Percentiles rank a stretch among this genome's conserved stretches.
Evolutionary conservation across 1,140 invertebrate species (phyloP).

Genomic region (Andrena cerasifolii): DNA sequence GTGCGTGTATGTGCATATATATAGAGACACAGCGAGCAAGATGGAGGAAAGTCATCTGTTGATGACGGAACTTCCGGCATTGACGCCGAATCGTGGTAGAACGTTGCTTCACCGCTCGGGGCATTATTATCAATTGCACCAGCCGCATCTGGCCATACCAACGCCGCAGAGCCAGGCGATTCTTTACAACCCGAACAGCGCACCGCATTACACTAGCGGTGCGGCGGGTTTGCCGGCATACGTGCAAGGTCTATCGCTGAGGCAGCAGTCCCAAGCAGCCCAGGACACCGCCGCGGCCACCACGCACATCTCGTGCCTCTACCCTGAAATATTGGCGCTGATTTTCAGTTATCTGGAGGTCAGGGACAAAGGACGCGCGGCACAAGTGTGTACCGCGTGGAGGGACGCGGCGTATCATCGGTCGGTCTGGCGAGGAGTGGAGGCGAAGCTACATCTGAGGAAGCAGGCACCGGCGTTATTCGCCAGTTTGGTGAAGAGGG

Average conservation of each 20-base stretch:
- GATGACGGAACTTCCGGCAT: constrained; percentile 80
- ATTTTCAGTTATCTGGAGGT: constrained; percentile 96
- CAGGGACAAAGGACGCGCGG: constrained; percentile 92
- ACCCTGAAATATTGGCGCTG: constrained; percentile 95
- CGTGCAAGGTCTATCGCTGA: constrained; percentile 54
- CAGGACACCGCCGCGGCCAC: constrained; percentile 75
- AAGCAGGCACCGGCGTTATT: constrained; percentile 92
- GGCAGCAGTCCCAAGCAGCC: constrained; percentile 52
- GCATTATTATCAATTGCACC: constrained; percentile 79
- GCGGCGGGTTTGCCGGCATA: constrained; percentile 47
- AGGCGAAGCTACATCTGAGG: constrained; percentile 94
- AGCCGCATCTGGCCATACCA: constrained; percentile 77
- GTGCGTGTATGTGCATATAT: constrained; percentile 14
- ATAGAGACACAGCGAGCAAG: constrained; percentile 36
- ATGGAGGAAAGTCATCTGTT: constrained; percentile 79
- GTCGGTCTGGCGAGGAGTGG: constrained; percentile 95
- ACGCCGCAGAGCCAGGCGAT: constrained; percentile 57
- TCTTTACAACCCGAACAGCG: constrained; percentile 49
- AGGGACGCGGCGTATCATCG: constrained; percentile 95
- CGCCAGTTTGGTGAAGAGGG: constrained; percentile 91
- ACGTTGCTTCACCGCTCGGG: constrained; percentile 78
- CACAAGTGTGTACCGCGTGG: constrained; percentile 95
- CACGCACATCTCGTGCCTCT: constrained; percentile 93
- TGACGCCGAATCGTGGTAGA: constrained; percentile 73
- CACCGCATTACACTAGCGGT: constrained; percentile 73